phyloP scores from a whole-genome alignment of 2,888 invertebrate genomes.

The Platycheirus rosarum region DNA sequence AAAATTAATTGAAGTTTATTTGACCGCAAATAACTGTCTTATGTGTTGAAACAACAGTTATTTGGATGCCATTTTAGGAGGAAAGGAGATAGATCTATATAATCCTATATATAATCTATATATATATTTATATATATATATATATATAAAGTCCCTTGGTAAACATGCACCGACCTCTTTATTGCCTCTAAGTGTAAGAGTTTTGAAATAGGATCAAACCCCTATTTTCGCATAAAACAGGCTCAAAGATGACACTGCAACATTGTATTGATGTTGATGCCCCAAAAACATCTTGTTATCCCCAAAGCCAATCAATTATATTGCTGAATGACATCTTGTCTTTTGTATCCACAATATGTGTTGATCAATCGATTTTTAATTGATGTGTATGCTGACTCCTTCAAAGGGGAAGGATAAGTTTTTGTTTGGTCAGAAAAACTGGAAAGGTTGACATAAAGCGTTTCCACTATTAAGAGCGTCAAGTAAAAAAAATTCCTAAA shows the following conservation, averaged over 20 bases:
- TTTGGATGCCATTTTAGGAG: too few relatives aligned
- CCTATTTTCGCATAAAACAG: background rate
- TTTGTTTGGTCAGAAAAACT: slow-evolving; percentile 11
- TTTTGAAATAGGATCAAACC: too few relatives aligned
- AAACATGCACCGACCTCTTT: too few relatives aligned
- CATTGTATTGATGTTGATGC: slow-evolving; percentile 28
- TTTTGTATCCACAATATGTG: slow-evolving; percentile 31
- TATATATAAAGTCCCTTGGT: too few relatives aligned
- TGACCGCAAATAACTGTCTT: too few relatives aligned
- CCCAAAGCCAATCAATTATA: slow-evolving; percentile 58
- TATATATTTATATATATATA: too few relatives aligned
- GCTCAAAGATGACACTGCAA: slow-evolving; percentile 18
- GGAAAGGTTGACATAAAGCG: slow-evolving; percentile 18
- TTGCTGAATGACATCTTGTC: slow-evolving; percentile 59
- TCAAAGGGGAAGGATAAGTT: slow-evolving; percentile 1
- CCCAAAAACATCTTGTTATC: slow-evolving; percentile 43
- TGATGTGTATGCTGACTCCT: slow-evolving; percentile 35
- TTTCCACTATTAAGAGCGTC: background rate
- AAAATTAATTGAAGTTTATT: background rate
- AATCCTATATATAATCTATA: too few relatives aligned
- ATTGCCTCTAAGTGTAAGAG: too few relatives aligned
- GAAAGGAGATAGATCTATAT: too few relatives aligned
- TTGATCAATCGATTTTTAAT: slow-evolving; percentile 65
- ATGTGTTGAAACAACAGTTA: too few relatives aligned
- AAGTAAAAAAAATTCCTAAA: background rate